Base-by-base conservation (phyloP, 2,113 vertebrate genomes). In the Callipepla squamata region DNA sequence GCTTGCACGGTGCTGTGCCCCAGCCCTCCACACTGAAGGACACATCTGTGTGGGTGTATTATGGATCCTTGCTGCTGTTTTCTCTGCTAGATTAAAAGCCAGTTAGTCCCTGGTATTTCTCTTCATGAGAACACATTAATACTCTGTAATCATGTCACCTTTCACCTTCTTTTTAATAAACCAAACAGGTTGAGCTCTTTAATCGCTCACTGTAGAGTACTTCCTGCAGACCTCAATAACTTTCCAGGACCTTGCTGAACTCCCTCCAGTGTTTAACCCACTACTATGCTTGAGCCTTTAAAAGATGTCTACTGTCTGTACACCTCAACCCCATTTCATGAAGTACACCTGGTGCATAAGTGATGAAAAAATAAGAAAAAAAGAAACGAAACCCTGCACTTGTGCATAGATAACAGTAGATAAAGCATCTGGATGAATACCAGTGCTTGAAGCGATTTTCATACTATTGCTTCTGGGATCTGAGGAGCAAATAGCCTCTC, bases 401-500 rank as follows among this genome's bases (percentile, higher is more conserved):
- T 92, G 72, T 12, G 10, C 68, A 20, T 42, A 76, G 65, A 87
- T 86, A 96, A 73, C 59, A 83, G 88, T 88, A 95, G 89, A 91
- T 66, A 16, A 87, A 92, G 89, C 74, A 88, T 89, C 80, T 92
- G 94, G 82, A 91, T 94, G 91, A 92, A 48, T 85, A 68, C 55
- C 74, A 65, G 80, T 1, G 58, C 94, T 95, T 72, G 74, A 63
- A 94, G 90, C 5, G 0, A 67, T 86, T 90, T 86, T 91, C 80
- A 67, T 87, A 28, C 81, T 78, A 57, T 92, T 95, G 79, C 90
- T 95, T 92, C 95, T 89, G 89, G 73, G 97, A 80, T 95, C 92
- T 94, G 81, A 95, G 95, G 79, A 96, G 95, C 80, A 94, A 96
- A 92, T 91, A 94, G 69, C 80, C 90, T 80, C 92, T 94, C 87